phyloP scores from a whole-genome alignment of 1,140 invertebrate genomes.

The Eriosoma lanigerum region DNA sequence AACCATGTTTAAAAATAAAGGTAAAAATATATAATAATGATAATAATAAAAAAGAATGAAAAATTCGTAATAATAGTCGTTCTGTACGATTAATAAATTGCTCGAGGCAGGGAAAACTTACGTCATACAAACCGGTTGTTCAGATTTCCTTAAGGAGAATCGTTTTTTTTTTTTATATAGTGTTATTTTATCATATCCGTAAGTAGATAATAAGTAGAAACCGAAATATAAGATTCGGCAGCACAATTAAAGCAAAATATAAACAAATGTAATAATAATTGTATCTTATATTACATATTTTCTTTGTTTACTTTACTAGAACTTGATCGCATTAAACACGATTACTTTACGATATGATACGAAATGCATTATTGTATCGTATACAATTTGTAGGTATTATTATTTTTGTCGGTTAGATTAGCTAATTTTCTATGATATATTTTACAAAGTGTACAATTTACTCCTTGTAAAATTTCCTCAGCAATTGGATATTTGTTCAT shows the following conservation, averaged over 20 bases:
- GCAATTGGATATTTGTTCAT: too few species aligned
- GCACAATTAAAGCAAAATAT: too few species aligned
- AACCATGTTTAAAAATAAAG: background rate
- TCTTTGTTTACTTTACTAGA: background rate
- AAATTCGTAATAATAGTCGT: constrained; percentile 18
- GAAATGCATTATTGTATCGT: background rate
- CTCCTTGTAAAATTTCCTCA: too few species aligned
- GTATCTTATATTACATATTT: background rate
- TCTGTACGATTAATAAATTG: constrained; percentile 8
- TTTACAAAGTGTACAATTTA: too few species aligned
- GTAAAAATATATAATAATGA: background rate
- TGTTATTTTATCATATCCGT: background rate
- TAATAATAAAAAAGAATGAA: background rate
- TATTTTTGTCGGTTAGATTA: too few species aligned
- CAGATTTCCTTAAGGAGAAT: background rate
- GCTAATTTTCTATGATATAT: too few species aligned
- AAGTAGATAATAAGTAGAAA: background rate
- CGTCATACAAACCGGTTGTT: background rate
- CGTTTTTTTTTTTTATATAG: background rate
- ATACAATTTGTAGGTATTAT: too few species aligned
- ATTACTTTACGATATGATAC: background rate
- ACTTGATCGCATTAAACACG: background rate
- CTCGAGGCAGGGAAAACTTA: background rate
- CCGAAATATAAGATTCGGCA: too few species aligned
- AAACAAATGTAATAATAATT: too few species aligned